Evolutionary conservation across 2,888 invertebrate species (phyloP).

Genomic region (Dolomedes plantarius): DNA sequence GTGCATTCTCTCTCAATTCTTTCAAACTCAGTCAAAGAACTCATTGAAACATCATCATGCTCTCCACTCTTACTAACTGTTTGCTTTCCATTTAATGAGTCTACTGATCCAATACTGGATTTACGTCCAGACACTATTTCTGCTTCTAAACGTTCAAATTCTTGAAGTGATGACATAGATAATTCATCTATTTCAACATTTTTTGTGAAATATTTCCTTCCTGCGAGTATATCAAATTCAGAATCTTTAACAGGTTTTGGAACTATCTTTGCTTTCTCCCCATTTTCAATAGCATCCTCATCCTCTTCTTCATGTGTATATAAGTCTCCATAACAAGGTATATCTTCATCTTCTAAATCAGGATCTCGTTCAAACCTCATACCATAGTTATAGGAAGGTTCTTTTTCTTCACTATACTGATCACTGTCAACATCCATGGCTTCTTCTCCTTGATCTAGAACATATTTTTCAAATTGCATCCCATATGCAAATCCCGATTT

Average conservation of each 20-base stretch:
- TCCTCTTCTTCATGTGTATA: conserved; percentile 80
- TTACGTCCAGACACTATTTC: conserved; percentile 71
- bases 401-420: conserved; percentile 63
- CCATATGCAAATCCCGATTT: conserved; percentile 59
- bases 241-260: conserved; percentile 83
- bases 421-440: conserved; percentile 71
- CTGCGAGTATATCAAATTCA: conserved; percentile 90
- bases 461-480: conserved; percentile 63
- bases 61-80: conserved; percentile 81
- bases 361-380: conserved; percentile 66
- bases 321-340: conserved; percentile 75
- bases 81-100: conserved; percentile 63
- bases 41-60: conserved; percentile 93
- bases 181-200: conserved; percentile 87
- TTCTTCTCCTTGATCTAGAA: conserved; percentile 49
- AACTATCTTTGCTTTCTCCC: conserved; percentile 75
- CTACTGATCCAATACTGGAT: conserved; percentile 67
- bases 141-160: conserved; percentile 74
- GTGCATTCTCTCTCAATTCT: conserved; percentile 85
- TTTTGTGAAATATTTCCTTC: conserved; percentile 87
- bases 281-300: conserved; percentile 87
- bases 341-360: conserved; percentile 57
- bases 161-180: conserved; percentile 73
- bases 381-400: conserved; percentile 42
- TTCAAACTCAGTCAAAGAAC: conserved; percentile 95